A percentile compares a stretch with the other conserved stretches of the same genome.
phyloP scores from a whole-genome alignment of 2,113 vertebrate genomes.

The Synchiropus splendidus region DNA sequence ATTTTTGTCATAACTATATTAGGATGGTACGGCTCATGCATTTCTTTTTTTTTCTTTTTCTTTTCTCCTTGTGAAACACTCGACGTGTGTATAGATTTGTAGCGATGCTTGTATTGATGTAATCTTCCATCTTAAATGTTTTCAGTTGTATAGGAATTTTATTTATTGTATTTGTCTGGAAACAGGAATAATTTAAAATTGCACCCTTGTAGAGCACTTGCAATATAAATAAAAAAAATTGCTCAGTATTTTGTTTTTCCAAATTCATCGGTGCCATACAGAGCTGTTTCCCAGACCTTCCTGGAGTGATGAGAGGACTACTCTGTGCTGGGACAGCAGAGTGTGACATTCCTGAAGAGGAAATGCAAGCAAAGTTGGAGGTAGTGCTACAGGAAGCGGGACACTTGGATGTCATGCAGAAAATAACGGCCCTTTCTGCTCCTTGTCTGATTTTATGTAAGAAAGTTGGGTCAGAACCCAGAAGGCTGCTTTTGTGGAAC shows the following conservation, averaged over 20 bases:
- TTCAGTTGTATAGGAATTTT: constrained; percentile 43
- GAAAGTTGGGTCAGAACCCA: no score
- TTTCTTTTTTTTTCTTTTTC: constrained; percentile 18
- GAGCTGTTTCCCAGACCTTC: no score
- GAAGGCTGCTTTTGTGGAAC: no score
- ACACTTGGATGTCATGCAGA: constrained; percentile 6
- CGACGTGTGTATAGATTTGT: constrained; percentile 34
- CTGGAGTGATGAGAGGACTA: no score
- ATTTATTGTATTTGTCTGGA: constrained; percentile 52
- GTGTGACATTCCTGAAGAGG: constrained; percentile 29
- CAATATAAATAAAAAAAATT: constrained; percentile 66
- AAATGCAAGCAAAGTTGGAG: constrained; percentile 10
- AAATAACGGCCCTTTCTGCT: no score
- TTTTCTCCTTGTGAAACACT: constrained; percentile 10
- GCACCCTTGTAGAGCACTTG: constrained; percentile 68
- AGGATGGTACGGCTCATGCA: constrained; percentile 17
- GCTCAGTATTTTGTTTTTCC: no score
- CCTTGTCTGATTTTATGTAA: no score
- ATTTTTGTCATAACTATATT: constrained; percentile 24
- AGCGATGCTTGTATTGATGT: constrained; percentile 33
- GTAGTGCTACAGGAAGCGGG: constrained; percentile 16
- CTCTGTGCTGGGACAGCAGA: constrained; percentile 6
- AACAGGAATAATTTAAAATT: constrained; percentile 47
- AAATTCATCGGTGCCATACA: no score
- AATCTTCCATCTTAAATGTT: constrained; percentile 32